Evolutionary conservation across 2,113 vertebrate genomes (phyloP), one percentile per base, ranked within the genome.

Genomic region (Nicator chloris): DNA sequence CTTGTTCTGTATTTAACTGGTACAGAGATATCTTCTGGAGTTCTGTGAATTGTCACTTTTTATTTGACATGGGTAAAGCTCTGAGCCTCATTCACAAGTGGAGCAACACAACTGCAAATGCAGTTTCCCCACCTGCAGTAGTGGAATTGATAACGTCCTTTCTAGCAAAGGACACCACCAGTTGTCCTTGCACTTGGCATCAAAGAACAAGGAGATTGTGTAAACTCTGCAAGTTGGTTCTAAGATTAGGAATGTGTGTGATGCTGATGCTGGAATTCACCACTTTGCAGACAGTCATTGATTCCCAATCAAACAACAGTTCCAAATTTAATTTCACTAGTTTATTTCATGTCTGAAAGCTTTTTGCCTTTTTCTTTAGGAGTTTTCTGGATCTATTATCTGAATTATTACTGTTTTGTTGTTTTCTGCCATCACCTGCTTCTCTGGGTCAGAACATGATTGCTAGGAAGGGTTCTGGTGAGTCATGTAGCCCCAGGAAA

Each of bases 401-500:
- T 63, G 44, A 81, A 61, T 83, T 92, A 9, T 30, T 86, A 30
- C 15, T 73, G 59, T 18, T 64, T 72, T 82, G 33, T 79, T 90
- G 82, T 94, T 42, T 81, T 83, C 82, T 92, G 71, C 47, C 31
- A 23, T 94, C 60, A 86, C 88, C 92, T 90, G 60, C 78, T 88
- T 93, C 82, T 81, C 47, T 0, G 13, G 76, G 64, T 86, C 68
- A 39, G 80, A 77, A 50, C 3, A 1, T 50, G 54, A 59, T 56
- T 92, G 80, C 44, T 78, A 42, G 86, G 69, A 84, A 66, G 83
- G 69, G 26, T 88, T 95, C 40, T 86, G 63, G 93, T 95, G 94
- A 96, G 88, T 97, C 88, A 95, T 53, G 69, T 93, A 96, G 96
- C 95, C 92, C 27, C 86, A 71, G 94, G 96, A 94, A 90, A 95